Percentiles rank a stretch among this genome's conserved stretches.
Evolutionary conservation across 2,797 vertebrate species (phyloP).

Genomic region (Pangasius djambal): DNA sequence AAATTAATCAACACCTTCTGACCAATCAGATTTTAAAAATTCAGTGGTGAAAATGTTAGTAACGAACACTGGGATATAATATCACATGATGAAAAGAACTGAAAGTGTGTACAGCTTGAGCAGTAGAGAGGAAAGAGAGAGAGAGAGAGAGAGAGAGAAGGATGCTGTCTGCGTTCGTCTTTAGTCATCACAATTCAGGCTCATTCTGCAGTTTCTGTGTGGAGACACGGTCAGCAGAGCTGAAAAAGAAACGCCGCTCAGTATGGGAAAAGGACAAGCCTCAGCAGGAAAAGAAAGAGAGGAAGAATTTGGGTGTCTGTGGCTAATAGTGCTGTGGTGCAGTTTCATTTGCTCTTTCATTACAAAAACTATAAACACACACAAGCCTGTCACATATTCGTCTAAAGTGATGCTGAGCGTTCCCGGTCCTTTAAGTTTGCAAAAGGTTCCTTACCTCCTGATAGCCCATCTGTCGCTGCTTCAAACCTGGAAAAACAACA

Average conservation of each 20-base stretch:
- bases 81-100: background rate
- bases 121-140: background rate
- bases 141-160: background rate
- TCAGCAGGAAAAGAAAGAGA: conserved; percentile 16
- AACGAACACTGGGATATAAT: background rate
- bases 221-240: conserved; percentile 25
- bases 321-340: background rate
- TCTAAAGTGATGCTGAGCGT: background rate
- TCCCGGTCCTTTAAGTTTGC: background rate
- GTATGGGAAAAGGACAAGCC: background rate
- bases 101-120: background rate
- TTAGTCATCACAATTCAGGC: conserved; percentile 2
- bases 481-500: conserved; percentile 62
- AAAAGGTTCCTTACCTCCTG: conserved; percentile 67
- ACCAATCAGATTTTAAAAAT: background rate
- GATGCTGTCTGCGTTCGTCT: background rate
- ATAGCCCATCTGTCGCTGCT: conserved; percentile 70
- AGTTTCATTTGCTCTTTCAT: background rate
- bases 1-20: background rate
- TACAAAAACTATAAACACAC: background rate
- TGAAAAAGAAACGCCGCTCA: conserved; percentile 19
- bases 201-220: background rate
- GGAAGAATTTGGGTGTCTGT: background rate
- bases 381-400: background rate
- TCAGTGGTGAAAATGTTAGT: background rate